A percentile compares a stretch with the other conserved stretches of the same genome.
phyloP scores from a whole-genome alignment of 2,797 vertebrate genomes.

The Mormyrops attenuatus region DNA sequence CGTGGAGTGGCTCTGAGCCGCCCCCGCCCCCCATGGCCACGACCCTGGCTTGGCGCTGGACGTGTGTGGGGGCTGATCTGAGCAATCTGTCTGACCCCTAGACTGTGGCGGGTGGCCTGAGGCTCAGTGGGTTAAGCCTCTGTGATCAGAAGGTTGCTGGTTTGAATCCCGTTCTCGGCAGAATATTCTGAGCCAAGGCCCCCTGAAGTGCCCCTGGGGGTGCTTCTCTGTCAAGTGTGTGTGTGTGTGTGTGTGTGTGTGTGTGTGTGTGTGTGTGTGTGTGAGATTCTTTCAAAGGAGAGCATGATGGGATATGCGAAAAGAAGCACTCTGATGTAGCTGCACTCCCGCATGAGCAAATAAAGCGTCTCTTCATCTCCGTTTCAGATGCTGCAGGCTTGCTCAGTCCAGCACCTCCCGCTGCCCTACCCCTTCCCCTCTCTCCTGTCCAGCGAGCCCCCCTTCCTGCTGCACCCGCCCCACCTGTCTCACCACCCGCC shows the following conservation, averaged over 20 bases:
- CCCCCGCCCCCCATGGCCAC: not conserved
- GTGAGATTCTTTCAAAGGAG: not conserved
- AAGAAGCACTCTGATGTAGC: not conserved
- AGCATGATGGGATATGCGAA: not conserved
- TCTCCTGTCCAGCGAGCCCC: slow-evolving; percentile 84
- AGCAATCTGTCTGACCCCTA: not conserved
- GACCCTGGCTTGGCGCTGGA: not conserved
- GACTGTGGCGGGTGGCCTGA: not conserved
- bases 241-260: not conserved
- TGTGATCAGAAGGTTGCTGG: not conserved
- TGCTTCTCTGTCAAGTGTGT: not conserved
- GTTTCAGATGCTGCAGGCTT: slow-evolving; percentile 80
- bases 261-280: no score
- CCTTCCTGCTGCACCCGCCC: slow-evolving; percentile 85
- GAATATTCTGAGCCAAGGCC: not conserved
- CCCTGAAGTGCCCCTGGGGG: not conserved
- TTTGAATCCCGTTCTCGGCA: not conserved
- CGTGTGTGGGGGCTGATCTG: not conserved
- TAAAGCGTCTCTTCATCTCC: not conserved
- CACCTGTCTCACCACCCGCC: slow-evolving; percentile 86
- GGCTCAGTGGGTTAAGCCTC: not conserved
- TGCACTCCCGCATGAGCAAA: slow-evolving; percentile 39
- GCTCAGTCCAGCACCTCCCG: slow-evolving; percentile 92
- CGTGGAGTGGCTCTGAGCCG: not conserved
- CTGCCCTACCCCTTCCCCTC: slow-evolving; percentile 90